Evolutionary conservation across 2,888 invertebrate genomes (phyloP), one percentile per base, ranked within the genome.

Genomic region (Stegana nigrithorax): DNA sequence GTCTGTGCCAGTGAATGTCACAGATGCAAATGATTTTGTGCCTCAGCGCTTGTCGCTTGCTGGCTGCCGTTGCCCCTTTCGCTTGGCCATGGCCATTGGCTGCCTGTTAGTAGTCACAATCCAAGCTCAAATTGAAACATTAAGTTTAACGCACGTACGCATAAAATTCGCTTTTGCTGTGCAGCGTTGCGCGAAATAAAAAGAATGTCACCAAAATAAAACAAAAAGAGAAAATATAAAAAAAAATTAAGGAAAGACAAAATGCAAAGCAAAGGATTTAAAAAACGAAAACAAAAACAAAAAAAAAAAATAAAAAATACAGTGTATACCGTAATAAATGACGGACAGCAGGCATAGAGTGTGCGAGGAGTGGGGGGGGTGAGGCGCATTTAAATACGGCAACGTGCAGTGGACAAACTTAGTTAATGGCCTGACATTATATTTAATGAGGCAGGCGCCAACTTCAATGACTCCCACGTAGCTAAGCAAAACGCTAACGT

Each of bases 121-220:
- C n/a, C n/a, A 36, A n/a, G 36, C 12, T 44, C 21, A 64, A 66
- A 66, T 66, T 66, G 64, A 66, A 66, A 66, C 66, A 66, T 66
- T 66, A 66, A 66, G 51, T 59, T 66, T 64, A 66, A 66, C 62
- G 64, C 66, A 66, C 66, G 66, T 66, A 64, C 66, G 66, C 59
- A 64, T 58, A 60, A 64, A 63, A 64, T 55, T 59, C 25, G 53
- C 53, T 55, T 32, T 55, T 58, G 58, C 53, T 62, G 59, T 55
- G 59, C 27, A 64, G 44, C 57, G 56, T 50, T 23, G 27, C 42
- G 51, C 47, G 21, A 32, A 60, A 51, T 60, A 39, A 27, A 19
- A 53, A 44, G 32, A 21, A 39, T 21, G 26, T 23, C 19, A 44
- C n/a, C 25, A 58, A 12, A 39, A 39, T 2, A 36, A 32, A 36